Evolutionary conservation across 2,888 invertebrate genomes (phyloP).

Genomic region (Hydrotaea cyrtoneurina): DNA sequence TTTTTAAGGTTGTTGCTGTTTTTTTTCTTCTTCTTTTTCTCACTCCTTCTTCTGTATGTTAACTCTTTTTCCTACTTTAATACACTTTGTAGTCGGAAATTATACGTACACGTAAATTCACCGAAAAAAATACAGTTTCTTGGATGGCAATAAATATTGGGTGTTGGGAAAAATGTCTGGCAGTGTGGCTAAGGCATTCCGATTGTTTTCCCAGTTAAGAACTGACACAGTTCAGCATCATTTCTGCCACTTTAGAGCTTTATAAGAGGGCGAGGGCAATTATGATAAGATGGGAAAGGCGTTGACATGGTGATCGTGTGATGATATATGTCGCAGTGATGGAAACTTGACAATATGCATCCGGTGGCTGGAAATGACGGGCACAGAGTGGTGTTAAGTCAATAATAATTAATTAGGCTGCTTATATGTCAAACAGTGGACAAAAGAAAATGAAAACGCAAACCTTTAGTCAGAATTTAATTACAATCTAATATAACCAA

Average conservation of each 20-base stretch:
- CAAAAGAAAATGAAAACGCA: too few relatives aligned
- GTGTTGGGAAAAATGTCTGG: not conserved
- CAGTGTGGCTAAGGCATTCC: not conserved
- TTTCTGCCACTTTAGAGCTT: too few relatives aligned
- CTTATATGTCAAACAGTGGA: too few relatives aligned
- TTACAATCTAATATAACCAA: too few relatives aligned
- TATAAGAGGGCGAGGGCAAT: not conserved
- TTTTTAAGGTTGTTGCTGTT: not conserved
- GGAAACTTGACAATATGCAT: not conserved
- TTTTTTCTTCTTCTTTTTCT: constrained; percentile 41
- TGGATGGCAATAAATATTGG: constrained; percentile 15
- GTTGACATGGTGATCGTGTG: not conserved
- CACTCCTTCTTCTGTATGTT: not conserved
- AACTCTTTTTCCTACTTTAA: constrained; percentile 28
- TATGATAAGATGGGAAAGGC: not conserved
- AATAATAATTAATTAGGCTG: too few relatives aligned
- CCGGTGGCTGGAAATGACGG: too few relatives aligned
- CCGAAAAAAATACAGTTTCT: not conserved
- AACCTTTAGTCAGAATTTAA: too few relatives aligned
- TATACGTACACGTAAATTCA: constrained; percentile 17
- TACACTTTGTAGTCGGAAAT: constrained; percentile 42
- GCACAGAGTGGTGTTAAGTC: too few relatives aligned
- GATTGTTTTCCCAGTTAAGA: not conserved
- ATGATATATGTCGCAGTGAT: not conserved
- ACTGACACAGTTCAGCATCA: not conserved